phyloP scores from a whole-genome alignment of 2,797 vertebrate genomes.

The Microctenopoma lineatum region DNA sequence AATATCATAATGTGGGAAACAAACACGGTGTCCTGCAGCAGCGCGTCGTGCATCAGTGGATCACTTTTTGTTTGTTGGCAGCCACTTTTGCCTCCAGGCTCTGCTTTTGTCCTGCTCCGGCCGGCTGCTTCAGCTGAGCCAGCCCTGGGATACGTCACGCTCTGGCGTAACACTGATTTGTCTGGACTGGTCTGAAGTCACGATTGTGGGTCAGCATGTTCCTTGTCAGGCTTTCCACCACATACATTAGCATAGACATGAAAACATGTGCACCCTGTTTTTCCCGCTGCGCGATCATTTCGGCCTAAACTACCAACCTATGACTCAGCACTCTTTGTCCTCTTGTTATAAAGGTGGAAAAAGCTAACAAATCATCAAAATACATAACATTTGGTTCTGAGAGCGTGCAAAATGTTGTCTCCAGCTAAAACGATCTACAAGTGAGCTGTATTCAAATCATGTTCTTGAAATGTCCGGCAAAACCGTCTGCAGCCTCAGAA shows the following conservation, averaged over 20 bases:
- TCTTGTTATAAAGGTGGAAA: background rate
- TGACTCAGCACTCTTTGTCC: background rate
- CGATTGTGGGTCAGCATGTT: constrained; percentile 65
- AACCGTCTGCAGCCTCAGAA: constrained; percentile 27
- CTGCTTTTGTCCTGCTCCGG: constrained; percentile 29
- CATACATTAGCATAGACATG: constrained; percentile 24
- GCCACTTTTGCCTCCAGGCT: constrained; percentile 37
- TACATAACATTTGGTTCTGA: constrained; percentile 5
- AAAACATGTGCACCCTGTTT: constrained; percentile 10
- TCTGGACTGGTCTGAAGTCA: constrained; percentile 63
- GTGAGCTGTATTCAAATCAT: constrained; percentile 69
- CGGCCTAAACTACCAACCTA: background rate
- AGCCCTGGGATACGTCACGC: constrained; percentile 36
- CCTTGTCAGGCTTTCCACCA: constrained; percentile 34
- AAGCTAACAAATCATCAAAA: constrained; percentile 27
- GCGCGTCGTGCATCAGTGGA: constrained; percentile 7
- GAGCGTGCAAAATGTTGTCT: background rate
- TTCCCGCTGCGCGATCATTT: constrained; percentile 10
- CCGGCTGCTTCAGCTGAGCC: constrained; percentile 28
- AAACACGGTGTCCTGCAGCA: background rate
- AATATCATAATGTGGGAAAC: background rate
- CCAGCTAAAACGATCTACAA: constrained; percentile 11
- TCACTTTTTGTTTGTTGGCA: constrained; percentile 45
- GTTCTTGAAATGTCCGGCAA: constrained; percentile 46
- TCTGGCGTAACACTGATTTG: constrained; percentile 58